phyloP scores from a whole-genome alignment of 2,113 vertebrate species.

The Aspiorhynchus laticeps region DNA sequence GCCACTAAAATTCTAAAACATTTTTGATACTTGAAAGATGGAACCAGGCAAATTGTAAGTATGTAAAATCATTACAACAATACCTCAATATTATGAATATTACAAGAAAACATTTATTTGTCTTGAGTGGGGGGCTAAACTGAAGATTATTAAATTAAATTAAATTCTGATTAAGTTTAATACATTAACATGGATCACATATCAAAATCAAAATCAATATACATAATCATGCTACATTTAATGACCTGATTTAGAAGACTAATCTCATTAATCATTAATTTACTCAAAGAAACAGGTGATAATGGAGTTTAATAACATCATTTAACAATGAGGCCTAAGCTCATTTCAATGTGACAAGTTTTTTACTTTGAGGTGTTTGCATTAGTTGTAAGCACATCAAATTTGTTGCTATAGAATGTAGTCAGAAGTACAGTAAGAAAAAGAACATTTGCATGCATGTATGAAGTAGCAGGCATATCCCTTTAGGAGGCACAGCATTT shows the following conservation, averaged over 20 bases:
- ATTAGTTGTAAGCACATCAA: not conserved
- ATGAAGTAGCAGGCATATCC: not conserved
- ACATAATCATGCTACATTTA: conserved; percentile 16
- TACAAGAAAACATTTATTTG: not conserved
- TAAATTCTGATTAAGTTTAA: not conserved
- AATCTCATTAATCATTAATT: conserved; percentile 36
- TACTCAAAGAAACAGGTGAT: conserved; percentile 15
- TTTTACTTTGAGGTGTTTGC: not conserved
- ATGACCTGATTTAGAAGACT: conserved; percentile 35
- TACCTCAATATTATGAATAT: not conserved
- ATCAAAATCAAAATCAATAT: conserved; percentile 33
- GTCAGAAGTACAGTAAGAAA: not conserved
- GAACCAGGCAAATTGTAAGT: not conserved
- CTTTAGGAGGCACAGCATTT: conserved; percentile 11
- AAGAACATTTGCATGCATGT: not conserved
- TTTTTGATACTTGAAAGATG: not conserved
- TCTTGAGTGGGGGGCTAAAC: not conserved
- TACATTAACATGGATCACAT: not conserved
- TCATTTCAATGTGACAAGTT: not conserved
- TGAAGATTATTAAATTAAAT: not conserved
- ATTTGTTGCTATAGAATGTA: not conserved
- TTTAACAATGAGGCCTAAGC: not conserved
- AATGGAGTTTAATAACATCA: conserved; percentile 24
- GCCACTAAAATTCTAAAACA: too few species aligned
- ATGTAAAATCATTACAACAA: not conserved